A percentile compares a stretch with the other conserved stretches of the same genome.
Evolutionary conservation across 1,140 invertebrate species (phyloP).

Genomic region (Euwallacea similis): DNA sequence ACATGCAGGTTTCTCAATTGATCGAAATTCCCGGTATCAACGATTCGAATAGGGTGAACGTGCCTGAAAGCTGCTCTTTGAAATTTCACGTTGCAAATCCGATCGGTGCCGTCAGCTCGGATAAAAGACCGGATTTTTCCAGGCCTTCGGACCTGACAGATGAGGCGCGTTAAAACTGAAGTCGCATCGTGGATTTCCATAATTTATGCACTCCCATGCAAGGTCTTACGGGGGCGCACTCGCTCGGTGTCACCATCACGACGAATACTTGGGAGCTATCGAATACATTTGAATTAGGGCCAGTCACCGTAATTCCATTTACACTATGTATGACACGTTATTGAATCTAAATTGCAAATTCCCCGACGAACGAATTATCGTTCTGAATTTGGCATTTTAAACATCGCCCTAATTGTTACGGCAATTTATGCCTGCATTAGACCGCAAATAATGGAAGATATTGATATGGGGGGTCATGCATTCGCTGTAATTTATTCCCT

Average conservation of each 20-base stretch:
- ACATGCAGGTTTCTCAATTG: too few species aligned
- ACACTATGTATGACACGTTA: constrained; percentile 2
- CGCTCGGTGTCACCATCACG: constrained; percentile 10
- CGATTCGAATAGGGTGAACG: constrained; percentile 6
- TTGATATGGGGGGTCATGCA: background rate
- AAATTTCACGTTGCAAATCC: constrained; percentile 19
- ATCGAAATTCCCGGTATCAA: too few species aligned
- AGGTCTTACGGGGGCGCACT: background rate
- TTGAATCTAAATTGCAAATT: constrained; percentile 7
- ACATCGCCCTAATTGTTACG: constrained; percentile 3
- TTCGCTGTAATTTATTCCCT: too few species aligned
- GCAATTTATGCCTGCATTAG: background rate
- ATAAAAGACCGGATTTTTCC: constrained; percentile 25
- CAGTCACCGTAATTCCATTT: background rate
- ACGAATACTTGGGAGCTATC: background rate
- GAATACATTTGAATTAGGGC: constrained; percentile 4
- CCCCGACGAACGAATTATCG: background rate
- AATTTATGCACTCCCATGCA: constrained; percentile 17
- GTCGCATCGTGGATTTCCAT: constrained; percentile 30
- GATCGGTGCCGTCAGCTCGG: constrained; percentile 16
- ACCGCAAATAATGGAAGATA: constrained; percentile 2
- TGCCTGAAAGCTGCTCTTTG: constrained; percentile 20
- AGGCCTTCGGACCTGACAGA: constrained; percentile 15
- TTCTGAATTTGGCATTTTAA: constrained; percentile 1
- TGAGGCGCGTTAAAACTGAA: constrained; percentile 19